Evolutionary conservation across 2,113 vertebrate species (phyloP), one percentile per base, ranked within the genome.

Genomic region (Cebidichthys violaceus): DNA sequence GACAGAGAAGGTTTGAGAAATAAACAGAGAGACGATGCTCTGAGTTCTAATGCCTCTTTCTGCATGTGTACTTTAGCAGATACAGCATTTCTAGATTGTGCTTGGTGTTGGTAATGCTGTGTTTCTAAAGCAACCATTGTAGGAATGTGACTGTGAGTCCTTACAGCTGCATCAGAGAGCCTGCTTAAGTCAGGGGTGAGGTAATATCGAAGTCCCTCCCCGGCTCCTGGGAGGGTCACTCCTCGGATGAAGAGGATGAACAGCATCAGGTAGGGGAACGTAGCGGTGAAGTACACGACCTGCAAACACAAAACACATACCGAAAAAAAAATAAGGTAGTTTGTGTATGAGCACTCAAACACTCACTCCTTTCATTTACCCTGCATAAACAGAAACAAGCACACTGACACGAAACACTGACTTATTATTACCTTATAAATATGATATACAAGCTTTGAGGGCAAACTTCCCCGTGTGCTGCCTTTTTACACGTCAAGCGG

Each of bases 281-380:
- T 94, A 2, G 94, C 94, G 6, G 95, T 96, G 80, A 96, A 91
- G 88, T 96, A 96, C 22, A 96, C 94, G 20, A 95, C 94, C 95
- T 96, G 29, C 9, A 79, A 59, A 87, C 13, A 85, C 10, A 67
- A n/a, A 22, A 75, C 0, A 0, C 31, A 83, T 11, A 35, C 9
- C n/a, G n/a, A n/a, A n/a, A n/a, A n/a, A 60, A 27, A 50, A 52
- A 29, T 41, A 9, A 29, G 6, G 6, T 10, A 50, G n/a, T 5
- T 66, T 17, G 70, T 18, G 20, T 22, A 5, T 68, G 35, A 9
- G 4, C 18, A 66, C 33, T 10, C 18, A 66, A 55, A 27, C 45
- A 24, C 13, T 29, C 8, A 18, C 13, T 50, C 70, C 24, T 57
- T 33, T 17, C 22, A 41, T 39, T 50, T 9, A 59, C n/a, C 18